Evolutionary conservation across 92 coral and sea anemone species (phyloP), one percentile per base, ranked within the genome.

Genomic region (Scolanthus callimorphus): DNA sequence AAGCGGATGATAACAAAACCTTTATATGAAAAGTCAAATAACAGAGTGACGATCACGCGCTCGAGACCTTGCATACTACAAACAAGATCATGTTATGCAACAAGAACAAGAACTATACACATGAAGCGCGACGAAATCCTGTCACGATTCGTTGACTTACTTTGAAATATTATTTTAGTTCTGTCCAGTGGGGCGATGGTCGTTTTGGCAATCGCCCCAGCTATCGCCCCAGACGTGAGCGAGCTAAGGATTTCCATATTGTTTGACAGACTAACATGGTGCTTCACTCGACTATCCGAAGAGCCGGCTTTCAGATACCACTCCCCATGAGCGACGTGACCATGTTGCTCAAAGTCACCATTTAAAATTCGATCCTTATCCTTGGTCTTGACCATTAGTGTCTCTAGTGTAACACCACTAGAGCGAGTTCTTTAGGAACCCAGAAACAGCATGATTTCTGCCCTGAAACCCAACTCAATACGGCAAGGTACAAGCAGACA

Each of bases 131-230:
- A n/a, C n/a, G n/a, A n/a, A n/a, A n/a, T n/a, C n/a, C n/a, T n/a
- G n/a, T 17, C 20, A 31, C 13, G 21, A 19, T 34, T 34, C 8
- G 15, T 34, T 6, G 6, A 74, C 98, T 84, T 63, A 92, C 98
- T 88, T 84, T 92, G 98, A 81, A 92, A 92, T 46, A 92, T 92
- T 52, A 92, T 92, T 65, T 92, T 92, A 12, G 98, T 92, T 51
- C 98, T 80, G 67, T 92, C 98, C 57, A 92, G 49, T 4, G 98
- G 98, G 38, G 98, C 98, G 41, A 92, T 92, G 22, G 98, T 77
- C 13, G 98, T 88, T 63, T 92, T 92, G 22, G 98, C 98, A 34
- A 92, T 85, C 20, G 98, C 98, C 63, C 98, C 98, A 54, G 98
- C 98, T 48, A 87, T 65, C 19, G 98, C 98, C 25, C 98, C 98